Evolutionary conservation across 2,888 invertebrate species (phyloP).

Genomic region (Lepidocyrtinus sp.): DNA sequence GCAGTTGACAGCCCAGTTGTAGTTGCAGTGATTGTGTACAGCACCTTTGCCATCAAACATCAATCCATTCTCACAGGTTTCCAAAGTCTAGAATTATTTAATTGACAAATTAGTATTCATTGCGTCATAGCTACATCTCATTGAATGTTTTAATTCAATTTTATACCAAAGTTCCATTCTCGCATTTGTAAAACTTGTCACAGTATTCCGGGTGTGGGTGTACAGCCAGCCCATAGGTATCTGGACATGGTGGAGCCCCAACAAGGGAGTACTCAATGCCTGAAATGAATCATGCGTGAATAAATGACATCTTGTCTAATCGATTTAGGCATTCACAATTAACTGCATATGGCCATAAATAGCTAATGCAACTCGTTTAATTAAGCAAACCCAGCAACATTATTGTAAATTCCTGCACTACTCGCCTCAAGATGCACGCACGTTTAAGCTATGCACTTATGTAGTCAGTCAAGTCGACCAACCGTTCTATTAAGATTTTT

Average conservation of each 20-base stretch:
- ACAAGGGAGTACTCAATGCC: conserved; percentile 46
- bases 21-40: conserved; percentile 94
- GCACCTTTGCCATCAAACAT: conserved; percentile 92
- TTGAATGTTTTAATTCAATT: no score
- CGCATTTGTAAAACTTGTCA: conserved; percentile 91
- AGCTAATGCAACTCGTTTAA: no score
- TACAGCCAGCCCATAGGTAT: conserved; percentile 84
- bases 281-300: no score
- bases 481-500: background rate
- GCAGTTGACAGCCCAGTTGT: conserved; percentile 85
- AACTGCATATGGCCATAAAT: no score
- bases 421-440: background rate
- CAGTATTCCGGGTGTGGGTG: conserved; percentile 91
- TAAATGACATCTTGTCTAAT: no score
- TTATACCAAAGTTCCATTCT: conserved; percentile 91
- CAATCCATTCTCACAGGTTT: conserved; percentile 92
- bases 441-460: background rate
- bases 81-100: no score
- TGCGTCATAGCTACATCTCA: no score
- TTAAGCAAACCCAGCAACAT: no score
- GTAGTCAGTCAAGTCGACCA: background rate
- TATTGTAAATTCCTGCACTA: background rate
- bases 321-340: no score
- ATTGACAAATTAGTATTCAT: no score
- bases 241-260: conserved; percentile 78